Evolutionary conservation across 2,113 vertebrate genomes (phyloP).

Genomic region (Tenrec ecaudatus): DNA sequence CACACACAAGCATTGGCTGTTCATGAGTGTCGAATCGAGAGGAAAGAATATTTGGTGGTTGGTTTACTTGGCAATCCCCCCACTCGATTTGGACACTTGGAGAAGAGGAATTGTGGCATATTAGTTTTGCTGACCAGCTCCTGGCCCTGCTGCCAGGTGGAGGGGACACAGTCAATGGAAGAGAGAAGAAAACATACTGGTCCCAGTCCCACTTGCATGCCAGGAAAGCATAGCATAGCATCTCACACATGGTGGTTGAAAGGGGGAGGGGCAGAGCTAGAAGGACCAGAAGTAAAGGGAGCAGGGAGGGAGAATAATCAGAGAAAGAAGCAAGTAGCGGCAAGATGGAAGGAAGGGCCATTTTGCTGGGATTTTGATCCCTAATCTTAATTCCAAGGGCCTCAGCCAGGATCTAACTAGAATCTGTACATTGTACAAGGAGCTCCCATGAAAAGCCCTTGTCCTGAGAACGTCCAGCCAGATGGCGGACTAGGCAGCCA

Average conservation of each 20-base stretch:
- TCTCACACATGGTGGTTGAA: too few relatives aligned
- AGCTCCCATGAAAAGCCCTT: background rate
- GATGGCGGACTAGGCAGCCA: too few relatives aligned
- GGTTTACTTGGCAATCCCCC: background rate
- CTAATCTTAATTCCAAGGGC: background rate
- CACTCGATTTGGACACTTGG: background rate
- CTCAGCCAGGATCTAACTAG: background rate
- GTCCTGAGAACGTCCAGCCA: background rate
- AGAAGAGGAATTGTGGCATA: background rate
- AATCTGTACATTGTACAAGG: background rate
- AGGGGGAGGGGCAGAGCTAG: background rate
- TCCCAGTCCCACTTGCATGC: background rate
- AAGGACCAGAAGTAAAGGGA: background rate
- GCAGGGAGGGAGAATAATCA: background rate
- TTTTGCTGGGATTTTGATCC: background rate
- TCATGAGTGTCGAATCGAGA: background rate
- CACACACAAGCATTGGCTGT: background rate
- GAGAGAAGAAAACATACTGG: background rate
- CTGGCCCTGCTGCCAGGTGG: background rate
- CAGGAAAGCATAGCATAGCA: rapidly evolving
- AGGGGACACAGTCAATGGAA: too few relatives aligned
- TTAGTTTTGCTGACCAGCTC: background rate
- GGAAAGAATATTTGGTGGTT: too few relatives aligned
- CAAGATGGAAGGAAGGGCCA: background rate
- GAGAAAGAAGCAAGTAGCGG: background rate